Conservation (phyloP, 2,797 vertebrate genomes). For the Vespertilio murinus region DNA sequence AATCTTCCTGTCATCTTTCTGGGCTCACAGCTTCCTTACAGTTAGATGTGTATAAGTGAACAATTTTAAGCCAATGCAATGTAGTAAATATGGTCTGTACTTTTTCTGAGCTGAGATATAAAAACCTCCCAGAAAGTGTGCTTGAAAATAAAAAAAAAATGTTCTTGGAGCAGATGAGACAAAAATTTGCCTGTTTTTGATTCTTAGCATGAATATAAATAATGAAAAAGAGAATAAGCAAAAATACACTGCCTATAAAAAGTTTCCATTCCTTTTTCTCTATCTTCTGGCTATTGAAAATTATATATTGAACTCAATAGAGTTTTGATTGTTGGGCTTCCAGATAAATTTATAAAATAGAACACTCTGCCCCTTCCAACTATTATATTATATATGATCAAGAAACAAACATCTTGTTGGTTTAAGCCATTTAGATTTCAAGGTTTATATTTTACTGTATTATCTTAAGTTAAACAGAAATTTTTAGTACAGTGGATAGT, state of each 20-base stretch:
- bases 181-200: not conserved
- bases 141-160: not conserved
- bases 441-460: no score
- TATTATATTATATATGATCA: no score
- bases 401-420: no score
- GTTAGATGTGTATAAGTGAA: not conserved
- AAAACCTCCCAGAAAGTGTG: not conserved
- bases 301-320: not conserved
- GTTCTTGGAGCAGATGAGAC: not conserved
- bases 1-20: not conserved
- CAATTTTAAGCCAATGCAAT: not conserved
- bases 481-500: no score
- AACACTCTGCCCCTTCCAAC: no score
- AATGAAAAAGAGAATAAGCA: not conserved
- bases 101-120: not conserved
- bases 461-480: no score
- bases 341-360: not conserved
- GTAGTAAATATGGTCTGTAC: not conserved
- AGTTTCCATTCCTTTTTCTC: not conserved
- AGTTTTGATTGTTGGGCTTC: not conserved
- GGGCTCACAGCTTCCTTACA: not conserved
- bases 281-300: not conserved
- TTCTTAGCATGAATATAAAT: not conserved
- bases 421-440: no score
- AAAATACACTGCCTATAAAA: not conserved